These are phyloP conservation scores for Hirundichthys speculiger DNA, from an alignment of 2,113 vertebrate species.

Conservation along the genomic window DNA sequence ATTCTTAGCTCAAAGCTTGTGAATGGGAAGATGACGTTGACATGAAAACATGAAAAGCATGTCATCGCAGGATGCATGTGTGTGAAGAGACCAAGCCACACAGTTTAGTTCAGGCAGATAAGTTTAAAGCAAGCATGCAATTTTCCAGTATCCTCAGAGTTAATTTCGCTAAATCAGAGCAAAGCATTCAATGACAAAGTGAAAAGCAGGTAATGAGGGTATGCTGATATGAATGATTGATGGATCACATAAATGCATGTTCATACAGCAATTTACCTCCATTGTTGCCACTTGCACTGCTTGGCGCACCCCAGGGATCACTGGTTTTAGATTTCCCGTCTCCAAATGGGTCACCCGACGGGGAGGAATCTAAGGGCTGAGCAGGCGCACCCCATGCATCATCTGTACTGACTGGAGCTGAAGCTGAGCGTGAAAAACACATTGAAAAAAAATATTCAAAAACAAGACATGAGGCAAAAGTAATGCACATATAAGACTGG, in stretches of 20 bases:
- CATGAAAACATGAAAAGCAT: not conserved
- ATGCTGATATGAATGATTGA: constrained; percentile 3
- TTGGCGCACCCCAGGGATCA: constrained; percentile 74
- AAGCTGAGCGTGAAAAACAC: constrained; percentile 23
- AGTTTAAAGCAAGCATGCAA: constrained; percentile 1
- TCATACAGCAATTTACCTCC: constrained; percentile 34
- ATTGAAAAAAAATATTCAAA: not conserved
- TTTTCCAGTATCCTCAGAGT: not conserved
- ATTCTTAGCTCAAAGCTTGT: constrained; percentile 21
- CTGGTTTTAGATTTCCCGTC: constrained; percentile 55
- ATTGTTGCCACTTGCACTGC: constrained; percentile 37
- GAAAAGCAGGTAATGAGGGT: not conserved
- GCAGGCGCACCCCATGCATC: constrained; percentile 79
- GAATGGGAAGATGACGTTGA: constrained; percentile 25
- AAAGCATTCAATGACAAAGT: not conserved
- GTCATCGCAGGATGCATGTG: no score
- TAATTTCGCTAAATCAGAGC: not conserved
- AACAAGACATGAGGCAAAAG: no score
- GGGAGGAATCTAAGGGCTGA: constrained; percentile 40
- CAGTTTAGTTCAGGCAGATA: not conserved
- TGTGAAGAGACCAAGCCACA: not conserved
- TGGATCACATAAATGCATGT: not conserved
- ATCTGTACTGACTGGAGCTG: constrained; percentile 55
- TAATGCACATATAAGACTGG: no score
- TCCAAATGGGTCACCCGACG: constrained; percentile 75